Base-by-base conservation (phyloP, 64 coral and sea anemone genomes). In the Pachyseris speciosa region DNA sequence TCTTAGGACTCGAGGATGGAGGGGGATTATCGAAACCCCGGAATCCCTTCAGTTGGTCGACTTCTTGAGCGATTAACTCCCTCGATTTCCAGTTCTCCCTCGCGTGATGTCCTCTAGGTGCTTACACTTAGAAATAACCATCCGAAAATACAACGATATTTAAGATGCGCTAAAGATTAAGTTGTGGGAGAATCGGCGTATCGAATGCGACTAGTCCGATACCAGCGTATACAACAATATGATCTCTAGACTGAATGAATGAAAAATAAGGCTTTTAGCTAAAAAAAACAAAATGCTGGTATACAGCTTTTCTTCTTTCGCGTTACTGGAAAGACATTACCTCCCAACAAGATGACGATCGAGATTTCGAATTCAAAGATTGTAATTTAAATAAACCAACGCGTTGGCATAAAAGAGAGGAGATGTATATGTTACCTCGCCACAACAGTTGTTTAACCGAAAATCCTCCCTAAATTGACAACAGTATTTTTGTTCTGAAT, bases 61-160 rank as follows among this genome's bases (percentile, higher is more conserved):
- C 12, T 78, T 78, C 4, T 37, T 1, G 17, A 27, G 34, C 20
- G 48, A 79, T 63, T 57, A 81, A 40, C n/a, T 36, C 4, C 52
- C 11, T 37, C 20, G 22, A 13, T 40, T 61, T 52, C 33, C 22
- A 40, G 40, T 11, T 81, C 39, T 52, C 27, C 29, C 22, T 51
- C 31, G 22, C 77, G 34, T 61, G 67, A 38, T 71, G 39, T 71
- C 32, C 5, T 4, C 3, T 38, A 13, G 37, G 49, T 37, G 77
- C n/a, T 63, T 58, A 61, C 52, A 33, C 32, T 81, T 26, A 40
- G 33, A 55, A 57, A 34, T 79, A 25, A 28, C 75, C 29, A 25
- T 79, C 17, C 33, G 49, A 79, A 81, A 61, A 59, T 61, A 55
- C 33, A 2, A 63, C 36, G 31, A 61, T 81, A 61, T 81, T 61